Conservation (phyloP, 2,797 vertebrate genomes). For the Esox lucius region DNA sequence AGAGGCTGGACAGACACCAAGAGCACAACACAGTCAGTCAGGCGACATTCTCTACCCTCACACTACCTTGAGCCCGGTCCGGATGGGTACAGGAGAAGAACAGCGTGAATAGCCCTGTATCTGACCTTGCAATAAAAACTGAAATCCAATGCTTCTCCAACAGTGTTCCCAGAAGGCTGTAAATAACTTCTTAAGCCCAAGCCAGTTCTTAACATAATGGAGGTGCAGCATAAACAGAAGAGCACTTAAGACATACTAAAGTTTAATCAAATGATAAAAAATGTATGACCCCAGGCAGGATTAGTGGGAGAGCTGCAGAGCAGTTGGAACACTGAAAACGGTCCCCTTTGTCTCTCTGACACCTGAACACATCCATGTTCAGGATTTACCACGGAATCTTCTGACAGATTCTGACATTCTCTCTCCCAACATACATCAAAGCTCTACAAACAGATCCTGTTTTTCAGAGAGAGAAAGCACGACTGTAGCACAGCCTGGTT, state of each 20-base stretch:
- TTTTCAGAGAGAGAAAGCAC: constrained; percentile 21
- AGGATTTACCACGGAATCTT: constrained; percentile 61
- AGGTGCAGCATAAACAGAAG: not conserved
- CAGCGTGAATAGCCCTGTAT: not conserved
- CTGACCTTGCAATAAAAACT: not conserved
- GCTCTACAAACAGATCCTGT: constrained; percentile 36
- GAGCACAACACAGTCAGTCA: not conserved
- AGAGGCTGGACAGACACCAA: constrained; percentile 71
- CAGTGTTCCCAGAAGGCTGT: not conserved
- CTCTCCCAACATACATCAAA: constrained; percentile 53
- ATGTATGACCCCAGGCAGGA: constrained; percentile 52
- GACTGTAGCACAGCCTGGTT: not conserved
- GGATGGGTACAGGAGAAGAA: not conserved
- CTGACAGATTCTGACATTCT: constrained; percentile 55
- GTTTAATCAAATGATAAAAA: constrained; percentile 38
- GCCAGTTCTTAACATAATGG: not conserved
- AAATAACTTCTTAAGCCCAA: not conserved
- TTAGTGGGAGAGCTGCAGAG: constrained; percentile 44
- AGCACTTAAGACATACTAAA: not conserved
- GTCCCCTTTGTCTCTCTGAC: constrained; percentile 60
- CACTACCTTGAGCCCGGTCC: not conserved
- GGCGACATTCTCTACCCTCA: not conserved
- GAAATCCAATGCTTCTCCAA: not conserved
- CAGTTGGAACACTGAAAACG: constrained; percentile 61
- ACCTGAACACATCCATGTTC: constrained; percentile 60